phyloP scores from a whole-genome alignment of 2,888 invertebrate species.

The Apodemia mormo region DNA sequence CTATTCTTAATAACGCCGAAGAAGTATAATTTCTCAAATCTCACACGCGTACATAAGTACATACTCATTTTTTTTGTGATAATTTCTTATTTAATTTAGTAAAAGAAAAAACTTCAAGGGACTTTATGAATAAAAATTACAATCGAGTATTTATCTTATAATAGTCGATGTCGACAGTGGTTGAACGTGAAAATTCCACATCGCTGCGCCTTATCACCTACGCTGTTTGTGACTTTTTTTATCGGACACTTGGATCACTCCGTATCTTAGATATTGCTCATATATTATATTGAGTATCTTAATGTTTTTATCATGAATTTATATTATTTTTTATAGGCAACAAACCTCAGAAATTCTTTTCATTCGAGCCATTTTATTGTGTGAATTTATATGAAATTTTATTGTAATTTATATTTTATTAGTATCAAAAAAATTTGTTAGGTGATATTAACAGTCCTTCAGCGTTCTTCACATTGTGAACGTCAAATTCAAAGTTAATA shows the following conservation, averaged over 20 bases:
- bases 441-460: neutral
- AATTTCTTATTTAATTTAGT: no score
- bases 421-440: neutral
- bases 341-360: neutral
- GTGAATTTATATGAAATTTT: neutral
- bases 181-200: neutral
- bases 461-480: neutral
- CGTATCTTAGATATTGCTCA: conserved; percentile 6
- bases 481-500: neutral
- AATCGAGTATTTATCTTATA: neutral
- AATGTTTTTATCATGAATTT: neutral
- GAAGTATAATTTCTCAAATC: no score
- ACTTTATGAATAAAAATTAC: neutral
- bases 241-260: conserved; percentile 3
- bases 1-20: no score
- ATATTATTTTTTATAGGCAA: neutral
- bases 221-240: neutral
- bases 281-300: conserved; percentile 8
- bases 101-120: neutral
- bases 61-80: no score
- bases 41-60: no score
- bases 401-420: neutral
- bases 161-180: neutral
- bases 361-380: neutral
- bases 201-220: neutral